phyloP scores from a whole-genome alignment of 2,113 vertebrate genomes.

The Cyprinodon variegatus region DNA sequence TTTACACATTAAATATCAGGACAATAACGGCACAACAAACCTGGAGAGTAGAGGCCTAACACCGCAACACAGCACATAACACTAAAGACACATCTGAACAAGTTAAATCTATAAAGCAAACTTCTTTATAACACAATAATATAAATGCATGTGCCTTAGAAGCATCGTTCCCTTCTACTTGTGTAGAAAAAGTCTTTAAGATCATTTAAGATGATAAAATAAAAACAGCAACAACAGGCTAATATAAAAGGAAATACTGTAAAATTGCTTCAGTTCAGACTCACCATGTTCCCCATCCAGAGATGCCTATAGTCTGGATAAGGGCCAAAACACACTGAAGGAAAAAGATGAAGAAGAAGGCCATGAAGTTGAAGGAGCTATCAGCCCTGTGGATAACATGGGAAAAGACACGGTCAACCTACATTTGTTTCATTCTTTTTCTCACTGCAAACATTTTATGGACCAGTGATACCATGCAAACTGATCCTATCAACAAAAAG shows the following conservation, averaged over 20 bases:
- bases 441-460: not conserved
- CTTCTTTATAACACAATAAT: not conserved
- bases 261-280: conserved; percentile 46
- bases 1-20: conserved; percentile 9
- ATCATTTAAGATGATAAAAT: not conserved
- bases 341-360: conserved; percentile 95
- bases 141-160: not conserved
- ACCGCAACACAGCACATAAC: not conserved
- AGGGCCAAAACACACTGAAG: conserved; percentile 85
- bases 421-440: conserved; percentile 1
- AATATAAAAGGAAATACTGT: not conserved
- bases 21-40: not conserved
- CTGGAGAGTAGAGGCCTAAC: accelerated
- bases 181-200: not conserved
- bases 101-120: not conserved
- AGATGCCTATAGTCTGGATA: conserved; percentile 87
- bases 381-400: conserved; percentile 76
- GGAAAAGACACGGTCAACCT: not conserved
- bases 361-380: conserved; percentile 98
- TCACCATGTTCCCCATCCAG: conserved; percentile 92
- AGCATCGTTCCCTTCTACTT: not conserved
- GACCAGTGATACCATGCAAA: not conserved
- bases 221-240: not conserved
- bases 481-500: not conserved
- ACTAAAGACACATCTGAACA: not conserved